Percentiles rank a stretch among this genome's conserved stretches.
Evolutionary conservation across 2,888 invertebrate genomes (phyloP).

Genomic region (Adelognathus sp.): DNA sequence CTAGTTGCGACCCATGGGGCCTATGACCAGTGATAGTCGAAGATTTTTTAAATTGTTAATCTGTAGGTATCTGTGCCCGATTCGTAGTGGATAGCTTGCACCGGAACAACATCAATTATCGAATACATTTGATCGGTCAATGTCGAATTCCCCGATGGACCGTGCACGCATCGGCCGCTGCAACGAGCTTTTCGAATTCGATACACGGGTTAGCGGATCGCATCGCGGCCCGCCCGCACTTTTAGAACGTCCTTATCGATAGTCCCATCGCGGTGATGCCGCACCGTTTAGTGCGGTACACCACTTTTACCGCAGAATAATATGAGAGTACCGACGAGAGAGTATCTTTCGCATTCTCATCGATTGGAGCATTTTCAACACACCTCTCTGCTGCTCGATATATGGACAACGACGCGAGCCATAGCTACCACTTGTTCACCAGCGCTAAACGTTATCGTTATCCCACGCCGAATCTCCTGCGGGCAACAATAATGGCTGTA

Average conservation of each 20-base stretch:
- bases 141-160: conserved; percentile 7
- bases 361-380: background rate
- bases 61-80: no score
- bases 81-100: background rate
- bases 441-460: conserved; percentile 28
- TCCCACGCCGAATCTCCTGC: conserved; percentile 3
- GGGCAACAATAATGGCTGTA: background rate
- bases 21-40: no score
- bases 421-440: background rate
- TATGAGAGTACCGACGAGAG: background rate
- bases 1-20: no score
- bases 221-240: background rate
- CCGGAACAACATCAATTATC: background rate
- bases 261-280: conserved; percentile 22
- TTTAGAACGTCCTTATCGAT: conserved; percentile 44
- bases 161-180: background rate
- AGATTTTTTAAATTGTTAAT: no score
- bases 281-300: conserved; percentile 39
- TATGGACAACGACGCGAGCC: background rate
- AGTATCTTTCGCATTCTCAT: background rate
- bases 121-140: conserved; percentile 15
- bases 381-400: background rate
- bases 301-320: conserved; percentile 46
- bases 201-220: background rate
- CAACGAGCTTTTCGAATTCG: conserved; percentile 11